Evolutionary conservation across 2,888 invertebrate genomes (phyloP).

Genomic region (Chaetoderma sp.): DNA sequence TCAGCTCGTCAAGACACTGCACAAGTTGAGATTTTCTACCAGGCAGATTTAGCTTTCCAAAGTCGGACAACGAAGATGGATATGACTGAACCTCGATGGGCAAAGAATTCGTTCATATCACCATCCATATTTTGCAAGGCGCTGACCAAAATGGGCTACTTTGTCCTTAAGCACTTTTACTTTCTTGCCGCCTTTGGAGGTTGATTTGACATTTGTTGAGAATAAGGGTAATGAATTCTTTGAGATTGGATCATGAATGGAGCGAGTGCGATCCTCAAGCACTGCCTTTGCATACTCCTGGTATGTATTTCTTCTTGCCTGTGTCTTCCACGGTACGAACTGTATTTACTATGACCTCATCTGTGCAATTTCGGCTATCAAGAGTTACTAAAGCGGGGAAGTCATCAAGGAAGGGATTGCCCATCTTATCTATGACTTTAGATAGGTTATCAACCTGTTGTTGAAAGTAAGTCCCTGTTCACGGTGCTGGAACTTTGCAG

Average conservation of each 20-base stretch:
- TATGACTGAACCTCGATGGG: constrained; percentile 19
- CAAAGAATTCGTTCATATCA: constrained; percentile 26
- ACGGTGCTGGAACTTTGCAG: constrained; percentile 22
- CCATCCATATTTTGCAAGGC: constrained; percentile 9
- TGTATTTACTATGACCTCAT: constrained; percentile 13
- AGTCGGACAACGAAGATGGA: constrained; percentile 22
- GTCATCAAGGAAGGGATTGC: constrained; percentile 28
- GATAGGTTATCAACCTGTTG: constrained; percentile 16
- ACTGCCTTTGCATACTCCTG: constrained; percentile 13
- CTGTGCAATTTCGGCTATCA: constrained; percentile 15
- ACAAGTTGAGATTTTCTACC: constrained; percentile 19
- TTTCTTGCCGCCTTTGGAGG: constrained; percentile 11
- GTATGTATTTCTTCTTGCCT: constrained; percentile 13
- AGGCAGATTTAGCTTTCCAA: constrained; percentile 18
- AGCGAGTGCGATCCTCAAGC: constrained; percentile 12
- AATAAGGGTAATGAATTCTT: constrained; percentile 16
- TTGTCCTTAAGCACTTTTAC: constrained; percentile 19
- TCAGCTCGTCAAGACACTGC: neutral
- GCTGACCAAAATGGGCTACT: constrained; percentile 16
- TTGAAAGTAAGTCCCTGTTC: constrained; percentile 28
- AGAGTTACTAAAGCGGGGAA: constrained; percentile 20
- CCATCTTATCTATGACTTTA: constrained; percentile 14
- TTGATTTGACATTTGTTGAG: constrained; percentile 6
- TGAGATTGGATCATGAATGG: constrained; percentile 20
- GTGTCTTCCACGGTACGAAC: constrained; percentile 17